Evolutionary conservation across 2,113 vertebrate species (phyloP).

Genomic region (Hippocampus abdominalis): DNA sequence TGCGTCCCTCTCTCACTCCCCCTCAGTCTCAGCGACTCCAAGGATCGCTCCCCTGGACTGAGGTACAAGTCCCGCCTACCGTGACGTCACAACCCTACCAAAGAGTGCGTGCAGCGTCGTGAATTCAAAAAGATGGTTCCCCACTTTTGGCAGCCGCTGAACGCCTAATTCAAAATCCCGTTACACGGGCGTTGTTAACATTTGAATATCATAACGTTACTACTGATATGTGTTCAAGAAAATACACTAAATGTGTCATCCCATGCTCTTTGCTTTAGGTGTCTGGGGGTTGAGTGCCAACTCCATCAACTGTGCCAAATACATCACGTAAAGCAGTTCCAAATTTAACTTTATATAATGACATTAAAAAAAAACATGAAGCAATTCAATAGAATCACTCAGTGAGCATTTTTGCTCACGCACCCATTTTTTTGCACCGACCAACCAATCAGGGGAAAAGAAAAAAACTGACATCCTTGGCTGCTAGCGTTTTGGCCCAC

Average conservation of each 20-base stretch:
- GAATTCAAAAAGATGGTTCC: slow-evolving; percentile 42
- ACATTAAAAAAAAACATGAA: too few relatives aligned
- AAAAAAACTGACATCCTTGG: neutral
- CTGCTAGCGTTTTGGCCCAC: too few relatives aligned
- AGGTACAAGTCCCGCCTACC: slow-evolving; percentile 68
- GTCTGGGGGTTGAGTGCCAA: too few relatives aligned
- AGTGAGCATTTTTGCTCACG: too few relatives aligned
- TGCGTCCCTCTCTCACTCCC: slow-evolving; percentile 60
- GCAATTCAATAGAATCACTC: too few relatives aligned
- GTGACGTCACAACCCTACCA: slow-evolving; percentile 59
- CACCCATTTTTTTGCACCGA: neutral
- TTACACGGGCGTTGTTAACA: neutral
- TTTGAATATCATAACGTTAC: too few relatives aligned
- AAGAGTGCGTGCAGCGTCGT: neutral
- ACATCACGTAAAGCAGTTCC: too few relatives aligned
- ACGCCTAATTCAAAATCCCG: slow-evolving; percentile 1
- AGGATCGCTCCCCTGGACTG: slow-evolving; percentile 69
- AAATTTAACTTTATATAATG: too few relatives aligned
- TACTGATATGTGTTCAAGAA: too few relatives aligned
- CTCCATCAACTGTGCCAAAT: too few relatives aligned
- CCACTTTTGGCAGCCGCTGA: neutral
- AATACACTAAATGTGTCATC: too few relatives aligned
- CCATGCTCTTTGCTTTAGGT: too few relatives aligned
- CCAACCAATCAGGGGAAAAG: neutral
- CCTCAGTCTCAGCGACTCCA: slow-evolving; percentile 70